These are phyloP conservation scores for Micromys minutus DNA, from an alignment of 2,113 vertebrate species.

Conservation along the genomic window DNA sequence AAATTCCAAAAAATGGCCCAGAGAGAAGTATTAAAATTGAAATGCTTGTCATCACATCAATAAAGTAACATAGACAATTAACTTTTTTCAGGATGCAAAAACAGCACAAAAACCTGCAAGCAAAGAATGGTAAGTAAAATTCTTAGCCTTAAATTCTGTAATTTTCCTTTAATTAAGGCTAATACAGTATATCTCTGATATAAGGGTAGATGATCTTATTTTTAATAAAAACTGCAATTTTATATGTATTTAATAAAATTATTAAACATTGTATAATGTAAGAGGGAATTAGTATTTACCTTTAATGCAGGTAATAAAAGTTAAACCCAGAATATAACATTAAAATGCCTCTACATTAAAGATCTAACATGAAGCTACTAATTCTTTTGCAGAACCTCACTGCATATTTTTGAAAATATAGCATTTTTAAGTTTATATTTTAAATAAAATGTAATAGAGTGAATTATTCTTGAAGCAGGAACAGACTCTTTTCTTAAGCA, in stretches of 20 bases:
- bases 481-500: background rate
- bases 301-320: background rate
- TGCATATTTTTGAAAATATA: background rate
- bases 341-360: background rate
- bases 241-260: background rate
- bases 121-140: background rate
- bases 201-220: background rate
- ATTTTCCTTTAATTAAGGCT: background rate
- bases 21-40: background rate
- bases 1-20: background rate
- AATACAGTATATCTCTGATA: background rate
- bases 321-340: background rate
- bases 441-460: background rate
- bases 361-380: background rate
- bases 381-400: background rate
- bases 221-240: background rate
- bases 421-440: background rate
- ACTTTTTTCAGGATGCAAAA: background rate
- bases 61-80: background rate
- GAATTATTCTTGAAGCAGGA: background rate
- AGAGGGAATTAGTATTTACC: background rate
- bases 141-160: background rate
- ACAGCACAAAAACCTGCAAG: background rate
- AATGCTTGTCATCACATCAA: background rate
- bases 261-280: background rate